phyloP scores from a whole-genome alignment of 2,888 invertebrate genomes.

The Nasonovia ribisnigri region DNA sequence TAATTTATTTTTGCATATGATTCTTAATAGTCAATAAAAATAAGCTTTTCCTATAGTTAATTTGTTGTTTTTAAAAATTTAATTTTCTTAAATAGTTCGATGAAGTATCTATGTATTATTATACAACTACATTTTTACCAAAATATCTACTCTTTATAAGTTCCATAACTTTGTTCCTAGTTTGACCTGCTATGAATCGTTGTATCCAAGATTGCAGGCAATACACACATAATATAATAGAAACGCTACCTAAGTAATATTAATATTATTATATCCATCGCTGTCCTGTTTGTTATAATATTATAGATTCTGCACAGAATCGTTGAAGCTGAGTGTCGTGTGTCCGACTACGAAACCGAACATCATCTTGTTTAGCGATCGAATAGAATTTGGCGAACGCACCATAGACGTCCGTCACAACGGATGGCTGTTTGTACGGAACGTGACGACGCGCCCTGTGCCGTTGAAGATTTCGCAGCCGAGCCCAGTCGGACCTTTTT shows the following conservation, averaged over 20 bases:
- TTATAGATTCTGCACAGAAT: conserved; percentile 52
- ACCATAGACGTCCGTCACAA: conserved; percentile 37
- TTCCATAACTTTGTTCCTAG: too few species aligned
- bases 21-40: background rate
- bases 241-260: background rate
- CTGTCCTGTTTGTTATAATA: background rate
- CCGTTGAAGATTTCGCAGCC: conserved; percentile 65
- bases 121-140: background rate
- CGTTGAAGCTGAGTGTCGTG: conserved; percentile 43
- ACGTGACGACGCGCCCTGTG: conserved; percentile 62
- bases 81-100: background rate
- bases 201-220: background rate
- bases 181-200: background rate
- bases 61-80: background rate
- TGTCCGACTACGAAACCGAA: conserved; percentile 41
- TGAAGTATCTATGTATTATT: background rate
- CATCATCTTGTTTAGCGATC: conserved; percentile 29
- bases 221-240: background rate
- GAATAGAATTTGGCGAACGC: conserved; percentile 30
- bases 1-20: background rate
- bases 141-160: background rate
- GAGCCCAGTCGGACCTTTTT: conserved; percentile 61
- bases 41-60: background rate
- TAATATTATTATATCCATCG: background rate
- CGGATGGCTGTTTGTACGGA: conserved; percentile 61